phyloP scores from a whole-genome alignment of 2,797 vertebrate species.

The Miichthys miiuy region DNA sequence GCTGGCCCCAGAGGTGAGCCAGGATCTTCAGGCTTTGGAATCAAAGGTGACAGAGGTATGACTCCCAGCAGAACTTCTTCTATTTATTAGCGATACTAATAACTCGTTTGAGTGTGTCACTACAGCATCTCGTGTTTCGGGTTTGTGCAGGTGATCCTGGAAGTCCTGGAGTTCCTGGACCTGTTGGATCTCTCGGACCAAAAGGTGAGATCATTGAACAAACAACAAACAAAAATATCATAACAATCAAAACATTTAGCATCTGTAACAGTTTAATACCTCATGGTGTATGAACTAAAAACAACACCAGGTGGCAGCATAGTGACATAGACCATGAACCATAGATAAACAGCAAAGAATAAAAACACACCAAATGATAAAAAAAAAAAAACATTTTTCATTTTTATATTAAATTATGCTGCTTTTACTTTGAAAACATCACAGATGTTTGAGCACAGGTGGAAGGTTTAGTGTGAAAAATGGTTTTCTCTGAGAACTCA shows the following conservation, averaged over 20 bases:
- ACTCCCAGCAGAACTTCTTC: not conserved
- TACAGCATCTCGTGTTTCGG: conserved; percentile 14
- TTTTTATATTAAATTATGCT: not conserved
- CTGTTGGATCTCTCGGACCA: conserved; percentile 85
- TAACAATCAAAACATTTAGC: no score
- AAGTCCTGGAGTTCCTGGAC: conserved; percentile 86
- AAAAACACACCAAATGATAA: not conserved
- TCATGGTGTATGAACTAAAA: not conserved
- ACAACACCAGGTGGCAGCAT: conserved; percentile 54
- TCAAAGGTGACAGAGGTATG: conserved; percentile 94
- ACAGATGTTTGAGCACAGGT: no score
- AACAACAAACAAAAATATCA: not conserved
- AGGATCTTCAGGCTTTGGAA: conserved; percentile 88
- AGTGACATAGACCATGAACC: not conserved
- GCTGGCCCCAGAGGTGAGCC: conserved; percentile 91
- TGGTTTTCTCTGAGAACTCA: no score
- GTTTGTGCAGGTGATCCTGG: conserved; percentile 85
- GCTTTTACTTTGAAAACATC: not conserved
- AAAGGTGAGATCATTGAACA: conserved; percentile 85
- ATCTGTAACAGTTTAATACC: not conserved
- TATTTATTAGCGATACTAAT: not conserved
- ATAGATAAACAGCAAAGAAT: not conserved
- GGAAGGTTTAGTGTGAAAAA: no score
- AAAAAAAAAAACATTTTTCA: not conserved
- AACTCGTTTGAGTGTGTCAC: not conserved